Percentiles rank a stretch among this genome's conserved stretches.
phyloP scores from a whole-genome alignment of 2,797 vertebrate genomes.

The Balearica regulorum region DNA sequence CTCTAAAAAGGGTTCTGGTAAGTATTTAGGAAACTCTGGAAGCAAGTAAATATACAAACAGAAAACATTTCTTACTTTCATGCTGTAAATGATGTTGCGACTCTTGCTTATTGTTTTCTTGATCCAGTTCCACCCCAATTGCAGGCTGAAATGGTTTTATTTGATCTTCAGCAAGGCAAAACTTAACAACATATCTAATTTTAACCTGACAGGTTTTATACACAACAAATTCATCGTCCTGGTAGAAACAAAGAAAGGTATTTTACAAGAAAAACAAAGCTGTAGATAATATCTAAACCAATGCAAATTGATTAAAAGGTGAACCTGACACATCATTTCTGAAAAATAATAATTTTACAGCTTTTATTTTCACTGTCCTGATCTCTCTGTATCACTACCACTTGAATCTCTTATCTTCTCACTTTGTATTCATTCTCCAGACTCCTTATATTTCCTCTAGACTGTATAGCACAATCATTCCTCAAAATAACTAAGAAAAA shows the following conservation, averaged over 20 bases:
- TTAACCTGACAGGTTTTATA: constrained; percentile 84
- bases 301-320: not conserved
- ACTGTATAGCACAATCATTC: not conserved
- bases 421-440: not conserved
- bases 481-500: not conserved
- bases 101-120: not conserved
- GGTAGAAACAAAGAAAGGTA: constrained; percentile 8
- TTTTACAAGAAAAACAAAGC: not conserved
- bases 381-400: not conserved
- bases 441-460: not conserved
- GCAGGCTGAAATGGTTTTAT: constrained; percentile 75
- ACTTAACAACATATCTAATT: constrained; percentile 84
- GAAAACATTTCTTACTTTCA: constrained; percentile 50
- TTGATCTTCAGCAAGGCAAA: constrained; percentile 73
- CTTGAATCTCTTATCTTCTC: not conserved
- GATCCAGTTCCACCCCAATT: not conserved
- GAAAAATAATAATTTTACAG: not conserved
- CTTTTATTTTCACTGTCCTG: not conserved
- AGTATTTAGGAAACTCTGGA: not conserved
- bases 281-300: not conserved
- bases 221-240: constrained; percentile 89
- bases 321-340: not conserved
- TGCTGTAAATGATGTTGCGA: not conserved
- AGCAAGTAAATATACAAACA: not conserved
- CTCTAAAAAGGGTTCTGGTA: not conserved